Base-by-base conservation (phyloP, 2,113 vertebrate species). In the Ammodytes dubius region DNA sequence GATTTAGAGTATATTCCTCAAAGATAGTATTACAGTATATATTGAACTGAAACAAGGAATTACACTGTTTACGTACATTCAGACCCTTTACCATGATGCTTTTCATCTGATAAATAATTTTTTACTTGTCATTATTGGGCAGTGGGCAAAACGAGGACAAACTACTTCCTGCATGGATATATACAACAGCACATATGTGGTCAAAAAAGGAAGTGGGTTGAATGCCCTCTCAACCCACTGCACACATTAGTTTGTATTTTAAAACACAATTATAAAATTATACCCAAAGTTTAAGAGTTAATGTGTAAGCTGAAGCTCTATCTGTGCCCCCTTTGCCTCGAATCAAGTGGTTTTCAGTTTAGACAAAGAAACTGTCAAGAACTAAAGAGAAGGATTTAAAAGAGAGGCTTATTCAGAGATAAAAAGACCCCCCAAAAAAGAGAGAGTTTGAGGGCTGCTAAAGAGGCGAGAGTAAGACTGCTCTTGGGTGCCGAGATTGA, bases 331-430 rank as follows among this genome's bases (percentile, higher is more conserved):
- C 69, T 74, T 88, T 78, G 85, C 80, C 87, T 85, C 57, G 70
- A 92, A 86, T 79, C 81, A 84, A 89, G 76, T 77, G 73, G 42
- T 84, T 79, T 84, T 77, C 15, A 15, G 57, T 74, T 63, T 54
- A 82, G 79, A 88, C 79, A 92, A 91, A 88, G 70, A 71, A 84
- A 83, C 87, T 87, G 82, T 91, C 86, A 85, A 79, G 84, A 69
- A 61, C 72, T 60, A 59, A 68, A 63, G 68, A 87, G 82, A 83
- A 77, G 70, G 85, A 86, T 87, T 91, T 90, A 81, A 87, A 79
- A 89, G 67, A 79, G 71, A 84, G 87, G 87, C 76, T 87, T 89
- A 85, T 85, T 85, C 80, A 64, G 59, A 84, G 87, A 91, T 81
- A 85, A 89, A 84, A 85, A 77, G 68, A 63, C 78, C 79, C 27